phyloP scores from a whole-genome alignment of 2,888 invertebrate genomes.

The Agriopis leucophaearia region DNA sequence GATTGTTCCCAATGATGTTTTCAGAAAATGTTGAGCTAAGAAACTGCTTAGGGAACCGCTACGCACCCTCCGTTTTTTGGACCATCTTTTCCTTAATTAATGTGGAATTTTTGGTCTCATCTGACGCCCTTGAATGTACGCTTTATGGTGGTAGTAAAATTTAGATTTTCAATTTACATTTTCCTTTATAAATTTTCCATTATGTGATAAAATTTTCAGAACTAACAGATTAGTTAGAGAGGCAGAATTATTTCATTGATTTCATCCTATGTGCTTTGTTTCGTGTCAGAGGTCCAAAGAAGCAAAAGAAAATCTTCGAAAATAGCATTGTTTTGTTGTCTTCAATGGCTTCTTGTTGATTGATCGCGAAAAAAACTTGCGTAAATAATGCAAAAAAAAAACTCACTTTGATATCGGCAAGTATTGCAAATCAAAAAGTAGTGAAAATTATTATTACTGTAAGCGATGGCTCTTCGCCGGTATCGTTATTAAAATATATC shows the following conservation, averaged over 20 bases:
- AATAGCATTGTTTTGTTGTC: background rate
- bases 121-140: conserved; percentile 75
- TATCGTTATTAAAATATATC: conserved; percentile 85
- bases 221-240: too few species aligned
- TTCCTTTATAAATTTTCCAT: conserved; percentile 19
- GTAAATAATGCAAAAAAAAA: background rate
- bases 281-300: background rate
- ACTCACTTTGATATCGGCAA: conserved; percentile 62
- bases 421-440: conserved; percentile 53
- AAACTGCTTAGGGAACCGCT: conserved; percentile 76
- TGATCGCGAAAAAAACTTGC: background rate
- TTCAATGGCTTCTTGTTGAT: background rate
- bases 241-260: background rate
- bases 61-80: conserved; percentile 77
- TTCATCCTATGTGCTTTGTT: too few species aligned
- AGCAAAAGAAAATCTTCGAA: background rate
- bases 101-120: conserved; percentile 83
- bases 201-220: background rate
- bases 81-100: conserved; percentile 84
- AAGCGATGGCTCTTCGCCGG: conserved; percentile 65
- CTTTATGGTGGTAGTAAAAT: conserved; percentile 63
- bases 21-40: conserved; percentile 81
- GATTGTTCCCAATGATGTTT: conserved; percentile 59
- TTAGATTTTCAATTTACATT: conserved; percentile 61
- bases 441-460: conserved; percentile 41